phyloP scores from a whole-genome alignment of 2,888 invertebrate species.

The Drosophila multiciliata region DNA sequence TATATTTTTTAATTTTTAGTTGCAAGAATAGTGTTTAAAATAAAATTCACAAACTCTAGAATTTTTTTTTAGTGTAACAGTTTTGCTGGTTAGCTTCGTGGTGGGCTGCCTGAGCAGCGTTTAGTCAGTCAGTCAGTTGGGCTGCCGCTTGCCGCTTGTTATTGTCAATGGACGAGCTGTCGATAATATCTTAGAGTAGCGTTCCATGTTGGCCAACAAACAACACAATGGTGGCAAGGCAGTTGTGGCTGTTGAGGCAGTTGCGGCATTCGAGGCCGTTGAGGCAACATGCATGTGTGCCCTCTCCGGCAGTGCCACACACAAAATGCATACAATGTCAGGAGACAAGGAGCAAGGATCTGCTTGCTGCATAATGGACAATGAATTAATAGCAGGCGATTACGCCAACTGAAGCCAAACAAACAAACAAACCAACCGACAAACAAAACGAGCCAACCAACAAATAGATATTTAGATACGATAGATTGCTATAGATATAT shows the following conservation, averaged over 20 bases:
- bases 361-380: constrained; percentile 69
- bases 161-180: constrained; percentile 69
- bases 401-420: constrained; percentile 58
- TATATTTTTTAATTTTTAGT: not conserved
- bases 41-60: not conserved
- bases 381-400: constrained; percentile 79
- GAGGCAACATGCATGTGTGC: constrained; percentile 48
- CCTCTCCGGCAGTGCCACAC: constrained; percentile 51
- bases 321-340: constrained; percentile 79
- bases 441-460: constrained; percentile 26
- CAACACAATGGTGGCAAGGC: constrained; percentile 64
- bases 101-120: constrained; percentile 19
- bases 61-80: not conserved
- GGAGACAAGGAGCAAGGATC: constrained; percentile 56
- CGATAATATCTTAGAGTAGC: constrained; percentile 78
- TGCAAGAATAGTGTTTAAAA: not conserved
- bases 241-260: constrained; percentile 12
- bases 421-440: constrained; percentile 16
- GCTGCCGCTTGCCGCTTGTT: constrained; percentile 49
- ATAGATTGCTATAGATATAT: constrained; percentile 36
- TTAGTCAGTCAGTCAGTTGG: constrained; percentile 25
- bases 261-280: constrained; percentile 23
- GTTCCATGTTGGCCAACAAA: constrained; percentile 64
- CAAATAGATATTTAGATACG: constrained; percentile 61
- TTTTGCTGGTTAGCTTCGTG: constrained; percentile 6